Base-by-base conservation (phyloP, 2,888 invertebrate genomes). In the Coronaproctus castanopsis region DNA sequence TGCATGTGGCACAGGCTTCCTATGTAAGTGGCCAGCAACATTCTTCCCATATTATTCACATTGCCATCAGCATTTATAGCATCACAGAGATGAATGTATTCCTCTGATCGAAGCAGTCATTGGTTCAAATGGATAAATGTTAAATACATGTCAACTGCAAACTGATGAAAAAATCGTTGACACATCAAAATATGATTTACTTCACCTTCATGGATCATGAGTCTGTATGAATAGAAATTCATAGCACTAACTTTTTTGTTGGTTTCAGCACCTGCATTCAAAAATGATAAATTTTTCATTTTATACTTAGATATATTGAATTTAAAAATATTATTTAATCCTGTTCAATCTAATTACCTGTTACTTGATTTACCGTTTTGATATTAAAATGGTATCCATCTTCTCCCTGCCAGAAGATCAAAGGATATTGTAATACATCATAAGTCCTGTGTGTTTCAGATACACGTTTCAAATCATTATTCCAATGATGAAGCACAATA, bases 111-210 rank as follows among this genome's bases (percentile, higher is more conserved):
- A 55, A 69, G 61, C 52, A 69, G 63, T 18, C 49, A 58, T 62
- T 72, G 70, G 58, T 72, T 69, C 14, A 64, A 62, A 2, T 67
- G 59, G 14, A 69, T 65, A 58, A 59, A 71, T 2, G 63, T 54
- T 23, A 71, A 61, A 63, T 68, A 71, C 66, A 67, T 66, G 61
- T 72, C 70, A 24, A 71, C 70, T 10, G 66, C 56, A 57, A 64
- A 72, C 62, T 71, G 71, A 58, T 69, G 66, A 23, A 67, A 68
- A 3, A 71, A 62, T 55, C 64, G 59, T 3, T 67, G 62, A 58
- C 64, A 68, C 59, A 59, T 54, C 48, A 66, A 49, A 24, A 68
- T 59, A 52, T 64, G 48, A 61, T 67, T 68, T 56, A 61, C 62
- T 19, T 54, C 59, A 20, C 57, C 58, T n/a, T 49, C 55, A 59